Evolutionary conservation across 37 sponge, comb jelly and placozoan genomes (phyloP).

Genomic region (Chondrosia reniformis): DNA sequence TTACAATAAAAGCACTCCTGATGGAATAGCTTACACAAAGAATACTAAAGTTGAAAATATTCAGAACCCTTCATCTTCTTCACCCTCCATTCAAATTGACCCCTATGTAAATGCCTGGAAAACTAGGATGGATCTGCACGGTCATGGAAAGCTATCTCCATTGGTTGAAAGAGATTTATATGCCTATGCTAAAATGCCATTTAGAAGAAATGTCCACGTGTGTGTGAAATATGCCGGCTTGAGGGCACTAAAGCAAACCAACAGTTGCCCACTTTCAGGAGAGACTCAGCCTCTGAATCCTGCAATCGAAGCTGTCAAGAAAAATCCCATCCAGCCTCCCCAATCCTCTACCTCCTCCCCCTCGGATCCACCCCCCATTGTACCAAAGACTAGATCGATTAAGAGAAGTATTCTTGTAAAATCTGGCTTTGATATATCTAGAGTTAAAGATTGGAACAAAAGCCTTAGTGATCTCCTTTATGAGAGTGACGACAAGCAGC

Average conservation of each 20-base stretch:
- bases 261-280: neutral
- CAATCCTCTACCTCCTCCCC: neutral
- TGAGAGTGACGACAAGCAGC: neutral
- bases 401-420: conserved; percentile 13
- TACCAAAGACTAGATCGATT: conserved; percentile 6
- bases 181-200: conserved; percentile 16
- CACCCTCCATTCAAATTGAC: neutral
- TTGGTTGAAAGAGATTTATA: neutral
- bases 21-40: neutral
- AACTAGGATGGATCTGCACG: neutral
- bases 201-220: conserved; percentile 1
- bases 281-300: neutral
- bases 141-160: neutral
- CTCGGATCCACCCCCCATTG: conserved; percentile 8
- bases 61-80: neutral
- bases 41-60: neutral
- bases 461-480: neutral
- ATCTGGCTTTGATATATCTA: neutral
- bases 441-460: conserved; percentile 7
- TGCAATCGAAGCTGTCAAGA: too few relatives aligned
- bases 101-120: neutral
- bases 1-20: neutral
- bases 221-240: conserved; percentile 11
- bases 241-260: neutral
- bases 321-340: neutral